Base-by-base conservation (phyloP, 2,888 invertebrate genomes). In the Eretmocerus hayati region DNA sequence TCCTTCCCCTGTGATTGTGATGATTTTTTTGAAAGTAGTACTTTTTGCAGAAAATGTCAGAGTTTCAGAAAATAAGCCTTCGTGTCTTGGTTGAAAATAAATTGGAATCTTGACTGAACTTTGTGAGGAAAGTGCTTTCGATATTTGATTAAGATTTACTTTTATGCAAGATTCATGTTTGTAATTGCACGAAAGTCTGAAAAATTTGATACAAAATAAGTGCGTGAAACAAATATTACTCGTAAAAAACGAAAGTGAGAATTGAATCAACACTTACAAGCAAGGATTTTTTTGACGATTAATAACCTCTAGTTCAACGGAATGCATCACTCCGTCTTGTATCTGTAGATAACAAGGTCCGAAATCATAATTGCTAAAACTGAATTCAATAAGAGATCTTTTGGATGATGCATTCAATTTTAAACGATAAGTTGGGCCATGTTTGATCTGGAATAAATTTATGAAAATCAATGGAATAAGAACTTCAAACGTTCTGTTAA, bases 391-490 rank as follows among this genome's bases (percentile, higher is more conserved):
- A 1, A 70, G 63, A 0, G 81, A 78, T 53, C 74, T 76, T 54
- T 77, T 74, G 33, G 81, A 80, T 36, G 75, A 73, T 16, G 81
- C 81, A 56, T 76, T 74, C 31, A 86, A 63, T 40, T 73, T 69
- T 47, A 86, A 73, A 30, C 63, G 70, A 61, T 82, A 85, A 5
- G 74, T 76, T 3, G 83, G 82, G 0, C 86, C 86, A 65, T 83
- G 80, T 26, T 77, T 74, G 49, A 86, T 79, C 84, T 52, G 8
- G 5, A 33, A 5, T 9, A 33, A 33, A 5, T 30, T n/a, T 26
- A 26, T 26, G 26, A 26, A 9, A 26, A 26, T 9, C 11, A 9
- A 26, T 6, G 6, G 26, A 26, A 9, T 26, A 6, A 26, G 11
- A 9, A 26, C 11, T 26, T 26, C 11, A 11, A 26, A 11, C 11